These are phyloP conservation scores for Peribatodes rhomboidaria DNA, from an alignment of 2,888 invertebrate genomes.

Conservation along the genomic window DNA sequence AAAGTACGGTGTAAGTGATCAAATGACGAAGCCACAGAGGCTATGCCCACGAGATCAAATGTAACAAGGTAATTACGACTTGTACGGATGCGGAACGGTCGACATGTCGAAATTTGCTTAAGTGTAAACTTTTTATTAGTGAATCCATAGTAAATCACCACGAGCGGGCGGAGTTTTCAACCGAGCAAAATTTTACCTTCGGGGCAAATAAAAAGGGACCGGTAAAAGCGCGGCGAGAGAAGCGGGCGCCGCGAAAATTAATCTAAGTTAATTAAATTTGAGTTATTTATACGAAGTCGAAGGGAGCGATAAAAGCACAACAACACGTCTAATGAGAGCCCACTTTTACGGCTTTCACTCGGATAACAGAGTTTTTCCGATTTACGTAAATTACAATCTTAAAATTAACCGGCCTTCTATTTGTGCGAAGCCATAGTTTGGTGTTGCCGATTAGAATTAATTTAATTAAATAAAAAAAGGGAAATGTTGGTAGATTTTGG, in stretches of 20 bases:
- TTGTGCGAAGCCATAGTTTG: constrained; percentile 55
- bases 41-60: constrained; percentile 61
- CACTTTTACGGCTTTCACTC: constrained; percentile 80
- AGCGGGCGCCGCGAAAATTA: constrained; percentile 81
- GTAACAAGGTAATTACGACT: constrained; percentile 69
- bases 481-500: too few species aligned
- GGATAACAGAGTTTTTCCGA: constrained; percentile 78
- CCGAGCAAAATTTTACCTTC: constrained; percentile 69
- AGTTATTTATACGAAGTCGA: constrained; percentile 81
- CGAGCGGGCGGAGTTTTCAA: constrained; percentile 66
- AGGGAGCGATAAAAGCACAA: constrained; percentile 81
- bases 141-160: constrained; percentile 77
- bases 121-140: constrained; percentile 84
- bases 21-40: constrained; percentile 53
- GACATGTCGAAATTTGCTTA: constrained; percentile 74
- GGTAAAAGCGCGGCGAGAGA: constrained; percentile 55
- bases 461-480: too few species aligned
- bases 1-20: constrained; percentile 41
- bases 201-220: constrained; percentile 82
- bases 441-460: constrained; percentile 27
- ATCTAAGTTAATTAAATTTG: constrained; percentile 87
- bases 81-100: constrained; percentile 69
- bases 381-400: constrained; percentile 71
- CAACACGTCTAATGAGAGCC: constrained; percentile 82
- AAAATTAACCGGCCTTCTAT: constrained; percentile 63